Base-by-base conservation (phyloP, 2,113 vertebrate species). In the Gnathonemus longibarbis region DNA sequence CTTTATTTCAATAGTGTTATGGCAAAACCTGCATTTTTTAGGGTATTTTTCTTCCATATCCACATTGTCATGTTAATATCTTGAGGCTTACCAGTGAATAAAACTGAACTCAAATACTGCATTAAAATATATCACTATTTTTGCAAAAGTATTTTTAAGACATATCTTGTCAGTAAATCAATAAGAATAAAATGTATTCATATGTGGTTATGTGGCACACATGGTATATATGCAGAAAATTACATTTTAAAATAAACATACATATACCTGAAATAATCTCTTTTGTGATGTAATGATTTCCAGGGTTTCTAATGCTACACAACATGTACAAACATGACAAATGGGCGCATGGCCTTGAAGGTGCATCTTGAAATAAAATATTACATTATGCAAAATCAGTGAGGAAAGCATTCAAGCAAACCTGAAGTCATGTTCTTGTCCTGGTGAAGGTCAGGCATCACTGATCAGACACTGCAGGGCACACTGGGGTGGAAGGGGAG, bases 1-100 rank as follows among this genome's bases (percentile, higher is more conserved):
- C 88, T 88, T 88, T 24, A 88, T 62, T 66, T 88, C 8, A 62
- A 24, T 66, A 24, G 87, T 88, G 52, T 88, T 39, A 88, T 88
- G 52, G 39, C 52, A 58, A 88, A 58, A 88, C 31, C 15, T 58
- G 42, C 53, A 13, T 5, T 86, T 24, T 48, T 49, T 52, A 31
- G 84, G 84, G 84, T 24, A 35, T 87, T 50, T 77, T 27, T 88
- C 53, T 62, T 88, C 56, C 56, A 88, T 62, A 35, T 45, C 27
- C 39, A 46, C 85, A 52, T 58, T 42, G 15, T 31, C 27, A 31
- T 46, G 46, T 35, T 87, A 58, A 42, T 45, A 24, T 88, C 53
- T 87, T 52, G 48, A 53, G 4, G n/a, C 85, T 87, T 31, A 53
- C 50, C 84, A 62, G 53, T 21, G 62, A 45, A 45, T 35, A 66